Conservation (phyloP, 2,797 vertebrate species). For the Ptychadena robeensis region DNA sequence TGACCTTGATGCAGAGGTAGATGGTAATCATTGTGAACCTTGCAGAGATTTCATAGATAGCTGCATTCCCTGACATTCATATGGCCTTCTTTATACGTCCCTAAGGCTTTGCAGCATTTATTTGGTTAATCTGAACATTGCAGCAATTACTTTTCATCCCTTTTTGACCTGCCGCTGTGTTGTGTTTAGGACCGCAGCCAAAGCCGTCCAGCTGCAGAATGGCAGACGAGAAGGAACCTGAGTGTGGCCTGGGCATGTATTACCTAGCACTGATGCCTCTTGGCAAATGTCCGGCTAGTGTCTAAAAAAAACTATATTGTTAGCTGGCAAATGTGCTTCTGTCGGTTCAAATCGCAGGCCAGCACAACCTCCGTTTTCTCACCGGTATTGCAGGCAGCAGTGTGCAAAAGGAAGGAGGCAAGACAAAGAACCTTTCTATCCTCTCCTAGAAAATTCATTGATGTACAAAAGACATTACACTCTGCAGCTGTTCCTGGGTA, state of each 20-base stretch:
- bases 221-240: slow-evolving; percentile 20
- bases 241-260: slow-evolving; percentile 19
- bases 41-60: background rate
- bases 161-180: slow-evolving; percentile 39
- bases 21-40: background rate
- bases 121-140: slow-evolving; percentile 39
- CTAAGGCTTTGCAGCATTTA: slow-evolving; percentile 25
- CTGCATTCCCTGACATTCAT: background rate
- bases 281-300: slow-evolving; percentile 26
- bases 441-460: slow-evolving; percentile 55
- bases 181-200: slow-evolving; percentile 50
- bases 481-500: slow-evolving; percentile 56
- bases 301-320: slow-evolving; percentile 36
- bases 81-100: background rate
- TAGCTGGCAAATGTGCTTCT: slow-evolving; percentile 16
- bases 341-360: slow-evolving; percentile 12
- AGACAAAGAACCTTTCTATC: slow-evolving; percentile 39
- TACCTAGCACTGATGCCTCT: slow-evolving; percentile 42
- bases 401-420: slow-evolving; percentile 47
- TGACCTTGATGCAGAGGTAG: slow-evolving; percentile 13
- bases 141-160: slow-evolving; percentile 44
- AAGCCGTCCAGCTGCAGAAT: slow-evolving; percentile 38
- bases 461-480: slow-evolving; percentile 56
- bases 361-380: slow-evolving; percentile 15
- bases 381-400: slow-evolving; percentile 19